These are phyloP conservation scores for Trileptium ribeirensis DNA, from an alignment of 2,888 invertebrate genomes.

Conservation along the genomic window DNA sequence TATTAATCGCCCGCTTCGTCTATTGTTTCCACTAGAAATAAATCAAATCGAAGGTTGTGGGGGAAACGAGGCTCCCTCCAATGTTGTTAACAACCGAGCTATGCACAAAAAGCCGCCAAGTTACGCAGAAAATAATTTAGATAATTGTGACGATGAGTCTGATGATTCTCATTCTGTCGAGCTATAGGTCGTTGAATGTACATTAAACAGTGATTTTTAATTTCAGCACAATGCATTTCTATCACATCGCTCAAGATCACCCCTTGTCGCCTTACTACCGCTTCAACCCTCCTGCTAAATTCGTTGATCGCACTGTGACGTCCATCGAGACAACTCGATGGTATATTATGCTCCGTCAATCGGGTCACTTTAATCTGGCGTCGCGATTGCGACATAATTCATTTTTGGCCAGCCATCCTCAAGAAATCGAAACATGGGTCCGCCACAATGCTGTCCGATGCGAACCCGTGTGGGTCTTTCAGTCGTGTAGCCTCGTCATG, in stretches of 20 bases:
- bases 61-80: too few species aligned
- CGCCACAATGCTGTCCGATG: neutral
- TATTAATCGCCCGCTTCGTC: neutral
- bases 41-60: too few species aligned
- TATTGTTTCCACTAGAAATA: neutral
- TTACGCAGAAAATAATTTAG: too few species aligned
- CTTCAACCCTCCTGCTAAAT: neutral
- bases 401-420: neutral
- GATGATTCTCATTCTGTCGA: too few species aligned
- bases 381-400: neutral
- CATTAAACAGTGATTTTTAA: too few species aligned
- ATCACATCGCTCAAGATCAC: neutral
- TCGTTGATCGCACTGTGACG: neutral
- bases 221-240: neutral
- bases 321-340: neutral
- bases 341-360: neutral
- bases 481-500: neutral
- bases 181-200: too few species aligned
- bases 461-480: neutral
- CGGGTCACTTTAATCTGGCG: neutral
- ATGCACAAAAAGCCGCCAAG: too few species aligned
- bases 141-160: too few species aligned
- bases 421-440: neutral
- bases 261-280: neutral
- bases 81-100: too few species aligned